Evolutionary conservation across 1,140 invertebrate genomes (phyloP), one percentile per base, ranked within the genome.

Genomic region (Zeugodacus cucurbitae): DNA sequence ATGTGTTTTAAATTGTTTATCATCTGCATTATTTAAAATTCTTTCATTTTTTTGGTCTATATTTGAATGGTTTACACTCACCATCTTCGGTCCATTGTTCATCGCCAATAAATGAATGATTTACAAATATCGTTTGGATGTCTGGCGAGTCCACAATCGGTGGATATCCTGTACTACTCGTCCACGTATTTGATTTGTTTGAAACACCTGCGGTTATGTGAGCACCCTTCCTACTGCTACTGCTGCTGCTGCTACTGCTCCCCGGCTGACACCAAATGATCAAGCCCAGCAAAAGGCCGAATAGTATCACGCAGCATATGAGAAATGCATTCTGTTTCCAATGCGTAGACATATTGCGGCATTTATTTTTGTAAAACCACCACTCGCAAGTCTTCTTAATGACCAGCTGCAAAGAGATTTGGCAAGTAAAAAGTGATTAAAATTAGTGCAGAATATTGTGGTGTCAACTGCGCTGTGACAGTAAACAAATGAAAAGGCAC

Each of bases 331-430:
- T 88, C 58, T 90, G 90, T 78, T 90, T 88, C 91, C 89, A 91
- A 89, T 91, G 91, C 41, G 91, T 92, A 57, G 92, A 93, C 92
- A 93, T 93, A 88, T 91, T 92, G 82, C 85, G 90, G 89, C 89
- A 90, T 85, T 91, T 90, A 90, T 89, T 89, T 89, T 90, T 91
- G 78, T 89, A 90, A 59, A 91, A 89, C 90, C 90, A 91, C 91
- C 91, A 92, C 88, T 91, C 91, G 90, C 88, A 91, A 86, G 89
- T 91, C 87, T 92, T 92, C 90, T 91, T 92, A 67, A 91, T 89
- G 86, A 92, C 91, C 88, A 92, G 90, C 92, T 93, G 88, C 4
- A 91, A 91, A 82, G 20, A 86, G 62, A 89, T 54, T 44, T 70
- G 14, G 14, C 86, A 29, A 88, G 29, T 29, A 62, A 17, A 58